Conservation (phyloP, 2,797 vertebrate species). For the Karalla daura region DNA sequence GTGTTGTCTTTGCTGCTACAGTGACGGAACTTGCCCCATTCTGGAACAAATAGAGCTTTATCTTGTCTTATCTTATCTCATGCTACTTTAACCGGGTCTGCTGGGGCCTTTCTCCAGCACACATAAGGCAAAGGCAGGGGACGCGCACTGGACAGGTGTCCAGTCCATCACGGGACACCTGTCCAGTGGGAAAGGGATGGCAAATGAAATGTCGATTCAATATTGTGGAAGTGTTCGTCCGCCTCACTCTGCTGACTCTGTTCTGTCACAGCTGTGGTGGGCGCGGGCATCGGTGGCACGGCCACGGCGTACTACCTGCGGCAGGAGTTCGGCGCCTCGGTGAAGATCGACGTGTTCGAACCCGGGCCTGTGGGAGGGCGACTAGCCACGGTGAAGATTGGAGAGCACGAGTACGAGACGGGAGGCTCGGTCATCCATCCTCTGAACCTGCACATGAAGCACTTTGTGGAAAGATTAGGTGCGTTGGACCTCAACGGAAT, state of each 20-base stretch:
- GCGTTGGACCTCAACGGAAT: conserved; percentile 13
- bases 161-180: too few species aligned
- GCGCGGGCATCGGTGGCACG: conserved; percentile 91
- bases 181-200: too few species aligned
- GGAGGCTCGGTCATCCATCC: conserved; percentile 91
- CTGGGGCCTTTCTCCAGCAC: too few species aligned
- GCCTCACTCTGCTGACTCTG: background rate
- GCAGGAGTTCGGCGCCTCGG: conserved; percentile 88
- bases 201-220: too few species aligned
- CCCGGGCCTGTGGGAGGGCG: conserved; percentile 86
- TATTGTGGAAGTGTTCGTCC: too few species aligned
- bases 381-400: conserved; percentile 84
- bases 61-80: too few species aligned
- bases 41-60: too few species aligned
- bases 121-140: too few species aligned
- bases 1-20: too few species aligned
- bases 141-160: too few species aligned
- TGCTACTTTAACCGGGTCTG: too few species aligned
- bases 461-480: conserved; percentile 92
- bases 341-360: conserved; percentile 91
- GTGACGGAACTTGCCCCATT: too few species aligned
- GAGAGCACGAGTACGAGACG: conserved; percentile 86
- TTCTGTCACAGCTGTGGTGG: conserved; percentile 86
- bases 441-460: conserved; percentile 96
- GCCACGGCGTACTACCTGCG: conserved; percentile 89